Percentiles rank a stretch among this genome's conserved stretches.
phyloP scores from a whole-genome alignment of 2,797 vertebrate genomes.

The Sternarchorhynchus goeldii region DNA sequence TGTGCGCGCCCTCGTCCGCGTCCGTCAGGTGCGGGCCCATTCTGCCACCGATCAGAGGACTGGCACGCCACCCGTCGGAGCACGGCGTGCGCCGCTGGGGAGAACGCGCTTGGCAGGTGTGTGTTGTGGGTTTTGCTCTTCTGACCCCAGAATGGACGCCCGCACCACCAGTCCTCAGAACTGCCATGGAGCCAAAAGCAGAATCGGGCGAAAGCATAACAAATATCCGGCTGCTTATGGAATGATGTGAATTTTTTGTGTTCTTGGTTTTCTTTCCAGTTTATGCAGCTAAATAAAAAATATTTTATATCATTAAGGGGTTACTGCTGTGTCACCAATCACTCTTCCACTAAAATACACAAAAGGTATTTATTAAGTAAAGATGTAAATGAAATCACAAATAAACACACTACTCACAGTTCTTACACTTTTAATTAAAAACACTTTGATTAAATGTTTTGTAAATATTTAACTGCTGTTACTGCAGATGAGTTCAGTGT shows the following conservation, averaged over 20 bases:
- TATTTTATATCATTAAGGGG: not conserved
- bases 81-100: conserved; percentile 47
- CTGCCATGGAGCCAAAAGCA: no score
- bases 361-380: no score
- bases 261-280: not conserved
- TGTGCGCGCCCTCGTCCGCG: conserved; percentile 34
- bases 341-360: no score
- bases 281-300: not conserved
- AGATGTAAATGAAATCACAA: no score
- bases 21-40: conserved; percentile 39
- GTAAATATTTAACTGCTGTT: no score
- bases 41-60: conserved; percentile 62
- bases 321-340: no score
- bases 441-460: no score
- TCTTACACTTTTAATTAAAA: no score
- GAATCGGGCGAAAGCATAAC: no score
- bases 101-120: conserved; percentile 63
- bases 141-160: conserved; percentile 56
- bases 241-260: conserved; percentile 10
- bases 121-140: conserved; percentile 58
- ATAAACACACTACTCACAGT: no score
- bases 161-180: not conserved
- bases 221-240: conserved; percentile 11
- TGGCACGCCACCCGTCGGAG: conserved; percentile 65
- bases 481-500: no score